Evolutionary conservation across 1,140 invertebrate genomes (phyloP).

Genomic region (Drosophila melanogaster): DNA sequence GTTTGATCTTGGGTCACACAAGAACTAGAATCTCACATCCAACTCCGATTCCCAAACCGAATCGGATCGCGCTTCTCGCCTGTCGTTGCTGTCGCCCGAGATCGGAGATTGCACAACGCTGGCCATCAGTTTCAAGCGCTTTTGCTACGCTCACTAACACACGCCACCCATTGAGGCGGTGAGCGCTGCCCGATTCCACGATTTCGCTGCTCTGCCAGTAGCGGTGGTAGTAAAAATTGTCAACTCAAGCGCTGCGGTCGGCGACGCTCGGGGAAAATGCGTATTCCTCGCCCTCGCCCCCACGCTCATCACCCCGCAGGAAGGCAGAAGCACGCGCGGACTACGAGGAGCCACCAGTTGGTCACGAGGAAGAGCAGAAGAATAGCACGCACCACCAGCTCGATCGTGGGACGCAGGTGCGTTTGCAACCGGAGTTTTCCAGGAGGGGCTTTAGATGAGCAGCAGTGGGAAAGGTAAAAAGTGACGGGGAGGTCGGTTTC

Average conservation of each 20-base stretch:
- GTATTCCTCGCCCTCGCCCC: slow-evolving; percentile 1
- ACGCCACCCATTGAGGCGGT: slow-evolving; percentile 12
- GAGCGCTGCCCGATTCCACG: slow-evolving; percentile 17
- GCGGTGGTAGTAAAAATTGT: slow-evolving; percentile 41
- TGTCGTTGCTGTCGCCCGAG: neutral
- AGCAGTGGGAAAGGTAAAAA: too few relatives aligned
- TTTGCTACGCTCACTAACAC: slow-evolving; percentile 28
- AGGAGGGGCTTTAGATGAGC: neutral
- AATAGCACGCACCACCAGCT: neutral
- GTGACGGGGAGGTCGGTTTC: neutral
- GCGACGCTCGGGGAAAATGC: slow-evolving; percentile 33
- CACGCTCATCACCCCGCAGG: neutral
- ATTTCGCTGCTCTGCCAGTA: slow-evolving; percentile 8
- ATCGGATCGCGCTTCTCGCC: neutral
- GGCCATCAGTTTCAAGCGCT: slow-evolving; percentile 19
- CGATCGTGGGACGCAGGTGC: slow-evolving; percentile 35
- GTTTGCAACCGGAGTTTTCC: slow-evolving; percentile 36
- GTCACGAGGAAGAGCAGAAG: slow-evolving; percentile 26
- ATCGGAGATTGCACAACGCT: slow-evolving; percentile 39
- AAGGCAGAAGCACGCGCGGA: slow-evolving; percentile 16
- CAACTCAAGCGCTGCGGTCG: slow-evolving; percentile 47
- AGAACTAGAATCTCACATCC: too few relatives aligned
- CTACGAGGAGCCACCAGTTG: slow-evolving; percentile 11
- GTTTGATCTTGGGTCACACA: neutral
- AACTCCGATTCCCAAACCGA: neutral